Percentiles rank a stretch among this genome's conserved stretches.
phyloP scores from a whole-genome alignment of 1,140 invertebrate species.

The Spodoptera frugiperda region DNA sequence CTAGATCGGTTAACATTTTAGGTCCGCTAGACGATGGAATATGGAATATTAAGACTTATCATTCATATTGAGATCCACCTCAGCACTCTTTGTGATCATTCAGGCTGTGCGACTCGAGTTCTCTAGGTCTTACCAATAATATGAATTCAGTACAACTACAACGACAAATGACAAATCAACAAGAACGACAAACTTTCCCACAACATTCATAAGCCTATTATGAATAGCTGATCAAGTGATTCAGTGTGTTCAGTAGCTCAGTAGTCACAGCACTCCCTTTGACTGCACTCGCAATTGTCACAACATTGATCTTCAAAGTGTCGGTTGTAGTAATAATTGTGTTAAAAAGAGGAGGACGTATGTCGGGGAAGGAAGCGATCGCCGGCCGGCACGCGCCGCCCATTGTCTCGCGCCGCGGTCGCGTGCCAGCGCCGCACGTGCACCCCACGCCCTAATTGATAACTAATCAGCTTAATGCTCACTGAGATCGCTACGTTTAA shows the following conservation, averaged over 20 bases:
- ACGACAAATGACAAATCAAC: not conserved
- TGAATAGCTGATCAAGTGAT: constrained; percentile 4
- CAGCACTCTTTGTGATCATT: too few relatives aligned
- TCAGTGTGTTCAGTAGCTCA: not conserved
- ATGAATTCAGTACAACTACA: not conserved
- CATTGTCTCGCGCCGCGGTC: constrained; percentile 6
- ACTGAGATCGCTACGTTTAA: not conserved
- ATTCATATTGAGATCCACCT: too few relatives aligned
- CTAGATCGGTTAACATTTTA: too few relatives aligned
- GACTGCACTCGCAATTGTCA: constrained; percentile 38
- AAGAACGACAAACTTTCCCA: constrained; percentile 2
- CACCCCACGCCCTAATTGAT: constrained; percentile 56
- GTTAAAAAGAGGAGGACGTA: constrained; percentile 66
- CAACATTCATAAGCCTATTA: not conserved
- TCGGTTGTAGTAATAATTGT: constrained; percentile 60
- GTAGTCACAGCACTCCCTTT: constrained; percentile 4
- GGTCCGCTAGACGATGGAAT: too few relatives aligned
- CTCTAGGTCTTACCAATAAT: not conserved
- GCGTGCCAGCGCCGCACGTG: constrained; percentile 33
- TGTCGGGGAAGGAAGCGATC: constrained; percentile 65
- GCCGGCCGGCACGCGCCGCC: constrained; percentile 51
- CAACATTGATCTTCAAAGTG: constrained; percentile 50
- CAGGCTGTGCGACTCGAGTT: too few relatives aligned
- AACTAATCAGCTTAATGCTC: constrained; percentile 59
- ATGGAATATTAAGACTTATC: too few relatives aligned